These are phyloP conservation scores for Malurus elegans DNA, from an alignment of 2,113 vertebrate genomes.

Conservation along the genomic window DNA sequence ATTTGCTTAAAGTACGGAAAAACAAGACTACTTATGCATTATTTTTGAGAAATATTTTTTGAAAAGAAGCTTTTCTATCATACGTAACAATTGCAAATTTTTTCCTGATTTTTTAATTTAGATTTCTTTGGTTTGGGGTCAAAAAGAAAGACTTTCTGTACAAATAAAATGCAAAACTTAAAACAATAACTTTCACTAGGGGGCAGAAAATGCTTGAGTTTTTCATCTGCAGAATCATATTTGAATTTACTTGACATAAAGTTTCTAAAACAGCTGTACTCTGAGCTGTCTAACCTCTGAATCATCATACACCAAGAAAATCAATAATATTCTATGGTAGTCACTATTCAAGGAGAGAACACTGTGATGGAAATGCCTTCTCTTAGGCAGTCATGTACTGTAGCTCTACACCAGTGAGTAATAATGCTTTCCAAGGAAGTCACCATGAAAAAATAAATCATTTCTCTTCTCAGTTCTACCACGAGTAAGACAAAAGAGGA, in stretches of 20 bases:
- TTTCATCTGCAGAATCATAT: not conserved
- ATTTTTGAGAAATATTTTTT: not conserved
- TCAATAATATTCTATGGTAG: constrained; percentile 10
- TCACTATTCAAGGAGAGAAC: constrained; percentile 22
- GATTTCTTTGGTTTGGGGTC: not conserved
- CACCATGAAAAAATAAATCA: not conserved
- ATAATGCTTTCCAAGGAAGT: constrained; percentile 13
- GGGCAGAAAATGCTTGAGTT: constrained; percentile 9
- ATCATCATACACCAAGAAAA: constrained; percentile 3
- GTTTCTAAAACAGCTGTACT: not conserved
- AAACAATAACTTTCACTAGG: not conserved
- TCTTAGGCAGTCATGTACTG: not conserved
- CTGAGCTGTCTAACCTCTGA: constrained; percentile 17
- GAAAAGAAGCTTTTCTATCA: not conserved
- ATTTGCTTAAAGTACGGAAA: not conserved
- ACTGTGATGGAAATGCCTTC: constrained; percentile 24
- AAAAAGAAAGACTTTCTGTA: not conserved
- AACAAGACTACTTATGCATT: not conserved
- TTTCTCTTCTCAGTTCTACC: not conserved
- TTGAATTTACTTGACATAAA: not conserved
- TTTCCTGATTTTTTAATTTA: not conserved
- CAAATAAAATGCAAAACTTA: not conserved
- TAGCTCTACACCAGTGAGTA: not conserved
- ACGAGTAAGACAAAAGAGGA: not conserved
- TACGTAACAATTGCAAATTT: not conserved